Evolutionary conservation across 2,797 vertebrate genomes (phyloP).

Genomic region (Acipenser transmontanus): DNA sequence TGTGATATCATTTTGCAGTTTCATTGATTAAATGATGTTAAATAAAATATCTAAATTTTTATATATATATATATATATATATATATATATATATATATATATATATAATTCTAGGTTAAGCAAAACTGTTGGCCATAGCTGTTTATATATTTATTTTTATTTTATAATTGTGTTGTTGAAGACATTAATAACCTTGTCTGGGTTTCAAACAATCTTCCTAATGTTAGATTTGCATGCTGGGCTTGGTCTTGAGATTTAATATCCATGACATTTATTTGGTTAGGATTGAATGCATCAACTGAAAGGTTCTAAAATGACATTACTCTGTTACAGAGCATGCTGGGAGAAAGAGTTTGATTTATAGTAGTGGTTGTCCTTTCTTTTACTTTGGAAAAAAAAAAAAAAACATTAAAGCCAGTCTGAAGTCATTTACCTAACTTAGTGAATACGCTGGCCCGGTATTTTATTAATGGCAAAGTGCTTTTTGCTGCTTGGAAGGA

Average conservation of each 20-base stretch:
- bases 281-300: constrained; percentile 50
- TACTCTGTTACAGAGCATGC: constrained; percentile 36
- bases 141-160: constrained; percentile 27
- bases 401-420: constrained; percentile 43
- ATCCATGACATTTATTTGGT: constrained; percentile 52
- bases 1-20: too few relatives aligned
- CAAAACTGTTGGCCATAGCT: constrained; percentile 5
- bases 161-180: constrained; percentile 56
- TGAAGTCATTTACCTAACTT: constrained; percentile 55
- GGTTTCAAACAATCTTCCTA: constrained; percentile 45
- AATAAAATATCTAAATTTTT: neutral
- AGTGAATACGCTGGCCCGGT: constrained; percentile 51
- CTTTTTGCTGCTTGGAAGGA: constrained; percentile 49
- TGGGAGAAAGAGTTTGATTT: constrained; percentile 46
- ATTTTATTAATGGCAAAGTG: constrained; percentile 55
- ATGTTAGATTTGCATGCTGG: constrained; percentile 52
- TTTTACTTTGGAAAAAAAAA: constrained; percentile 32
- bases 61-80: neutral
- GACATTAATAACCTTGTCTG: constrained; percentile 62
- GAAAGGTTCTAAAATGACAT: constrained; percentile 47
- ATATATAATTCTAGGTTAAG: neutral
- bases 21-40: too few relatives aligned
- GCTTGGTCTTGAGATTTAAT: constrained; percentile 39
- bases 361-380: constrained; percentile 41
- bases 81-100: neutral